Conservation (phyloP, 2,113 vertebrate genomes). For the Cavia porcellus region DNA sequence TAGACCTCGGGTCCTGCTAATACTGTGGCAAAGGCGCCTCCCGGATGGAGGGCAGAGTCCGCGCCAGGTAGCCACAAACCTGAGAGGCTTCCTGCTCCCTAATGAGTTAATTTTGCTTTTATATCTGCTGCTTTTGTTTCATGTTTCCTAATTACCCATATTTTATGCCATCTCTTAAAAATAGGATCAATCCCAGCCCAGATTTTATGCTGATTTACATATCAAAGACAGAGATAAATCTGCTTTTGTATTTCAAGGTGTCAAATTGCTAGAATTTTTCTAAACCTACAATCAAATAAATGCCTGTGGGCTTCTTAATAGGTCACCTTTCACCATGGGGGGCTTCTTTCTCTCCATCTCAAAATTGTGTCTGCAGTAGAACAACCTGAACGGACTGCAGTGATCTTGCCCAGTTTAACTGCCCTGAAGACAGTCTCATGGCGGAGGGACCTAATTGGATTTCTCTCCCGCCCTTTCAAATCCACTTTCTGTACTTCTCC, state of each 20-base stretch:
- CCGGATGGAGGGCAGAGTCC: neutral
- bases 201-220: constrained; percentile 32
- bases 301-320: neutral
- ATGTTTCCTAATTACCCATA: neutral
- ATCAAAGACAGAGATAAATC: neutral
- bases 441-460: constrained; percentile 33
- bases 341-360: neutral
- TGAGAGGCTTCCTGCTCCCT: neutral
- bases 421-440: neutral
- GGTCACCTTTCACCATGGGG: neutral
- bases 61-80: no score
- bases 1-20: neutral
- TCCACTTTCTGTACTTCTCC: neutral
- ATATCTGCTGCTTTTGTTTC: neutral
- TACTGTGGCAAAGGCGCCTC: fast-evolving
- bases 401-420: neutral
- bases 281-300: neutral
- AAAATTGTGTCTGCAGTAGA: neutral
- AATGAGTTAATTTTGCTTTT: neutral
- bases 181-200: neutral
- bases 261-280: neutral
- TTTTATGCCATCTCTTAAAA: constrained; percentile 3
- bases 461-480: constrained; percentile 13
- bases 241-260: neutral
- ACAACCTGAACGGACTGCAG: neutral